A percentile compares a stretch with the other conserved stretches of the same genome.
Conservation (phyloP, 2,113 vertebrate species). For the Hiodon tergisus region DNA sequence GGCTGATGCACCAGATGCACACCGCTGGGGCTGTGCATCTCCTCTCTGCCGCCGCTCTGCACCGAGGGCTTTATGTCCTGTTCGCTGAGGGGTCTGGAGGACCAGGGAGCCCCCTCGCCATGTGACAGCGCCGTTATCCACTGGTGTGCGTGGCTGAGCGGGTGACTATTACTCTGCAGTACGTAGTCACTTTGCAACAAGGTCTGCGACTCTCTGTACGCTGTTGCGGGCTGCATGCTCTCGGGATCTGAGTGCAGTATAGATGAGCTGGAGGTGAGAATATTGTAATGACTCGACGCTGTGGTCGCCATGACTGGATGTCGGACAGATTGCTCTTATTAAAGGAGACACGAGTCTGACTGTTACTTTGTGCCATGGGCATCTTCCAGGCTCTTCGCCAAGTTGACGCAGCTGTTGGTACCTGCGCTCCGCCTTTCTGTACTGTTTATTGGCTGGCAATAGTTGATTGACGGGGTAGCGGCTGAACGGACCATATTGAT, state of each 20-base stretch:
- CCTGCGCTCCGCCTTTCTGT: conserved; percentile 78
- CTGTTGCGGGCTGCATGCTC: conserved; percentile 84
- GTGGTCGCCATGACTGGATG: conserved; percentile 91
- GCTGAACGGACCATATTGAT: no score
- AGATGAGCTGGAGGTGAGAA: conserved; percentile 84
- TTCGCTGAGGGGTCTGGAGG: conserved; percentile 79
- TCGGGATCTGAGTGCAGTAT: conserved; percentile 82
- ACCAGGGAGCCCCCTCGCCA: conserved; percentile 80
- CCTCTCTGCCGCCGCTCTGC: conserved; percentile 73
- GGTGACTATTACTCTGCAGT: conserved; percentile 82
- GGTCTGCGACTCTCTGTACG: conserved; percentile 87
- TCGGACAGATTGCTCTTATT: conserved; percentile 79
- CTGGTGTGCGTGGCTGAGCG: conserved; percentile 95
- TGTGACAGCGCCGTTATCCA: conserved; percentile 91
- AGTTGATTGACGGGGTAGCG: no score
- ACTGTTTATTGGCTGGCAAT: conserved; percentile 80
- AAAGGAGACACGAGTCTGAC: conserved; percentile 81
- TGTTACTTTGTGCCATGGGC: conserved; percentile 82
- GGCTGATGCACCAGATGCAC: conserved; percentile 76
- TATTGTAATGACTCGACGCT: conserved; percentile 95
- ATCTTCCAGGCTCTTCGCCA: conserved; percentile 76
- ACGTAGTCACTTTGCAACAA: conserved; percentile 78
- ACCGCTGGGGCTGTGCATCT: conserved; percentile 72
- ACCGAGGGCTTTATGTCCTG: conserved; percentile 89
- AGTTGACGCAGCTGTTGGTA: conserved; percentile 78